These are phyloP conservation scores for Cephus rjabovi DNA, from an alignment of 2,888 invertebrate genomes.

Conservation along the genomic window DNA sequence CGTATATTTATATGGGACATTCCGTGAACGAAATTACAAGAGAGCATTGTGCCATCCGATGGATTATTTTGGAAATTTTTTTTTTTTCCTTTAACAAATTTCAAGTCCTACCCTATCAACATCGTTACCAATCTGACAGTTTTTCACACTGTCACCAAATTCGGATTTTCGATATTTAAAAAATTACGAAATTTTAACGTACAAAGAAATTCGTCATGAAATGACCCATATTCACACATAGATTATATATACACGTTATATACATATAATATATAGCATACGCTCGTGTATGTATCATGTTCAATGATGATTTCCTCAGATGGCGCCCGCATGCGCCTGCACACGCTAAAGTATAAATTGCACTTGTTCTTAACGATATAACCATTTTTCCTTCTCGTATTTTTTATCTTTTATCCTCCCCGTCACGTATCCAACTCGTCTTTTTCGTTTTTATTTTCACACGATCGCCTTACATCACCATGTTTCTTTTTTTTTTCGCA, in stretches of 20 bases:
- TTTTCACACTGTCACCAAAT: neutral
- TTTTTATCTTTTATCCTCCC: neutral
- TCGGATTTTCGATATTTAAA: neutral
- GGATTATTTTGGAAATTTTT: no score
- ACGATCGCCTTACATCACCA: neutral
- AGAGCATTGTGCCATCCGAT: neutral
- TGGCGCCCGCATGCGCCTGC: slow-evolving; percentile 8
- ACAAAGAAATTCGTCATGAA: neutral
- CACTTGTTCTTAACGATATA: slow-evolving; percentile 7
- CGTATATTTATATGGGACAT: neutral
- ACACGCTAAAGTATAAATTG: slow-evolving; percentile 9
- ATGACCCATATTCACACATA: slow-evolving; percentile 1
- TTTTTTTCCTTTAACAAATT: neutral
- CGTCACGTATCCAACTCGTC: neutral
- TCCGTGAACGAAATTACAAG: neutral
- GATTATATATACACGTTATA: neutral
- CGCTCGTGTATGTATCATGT: neutral
- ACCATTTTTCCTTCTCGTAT: neutral
- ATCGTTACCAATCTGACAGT: neutral
- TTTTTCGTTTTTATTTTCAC: neutral
- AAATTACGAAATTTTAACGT: neutral
- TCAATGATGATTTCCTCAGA: neutral
- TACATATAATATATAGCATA: slow-evolving; percentile 1
- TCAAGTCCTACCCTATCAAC: neutral
- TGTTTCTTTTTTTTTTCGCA: neutral